Conservation (phyloP, 2,113 vertebrate genomes). For the Daphoenositta chrysoptera region DNA sequence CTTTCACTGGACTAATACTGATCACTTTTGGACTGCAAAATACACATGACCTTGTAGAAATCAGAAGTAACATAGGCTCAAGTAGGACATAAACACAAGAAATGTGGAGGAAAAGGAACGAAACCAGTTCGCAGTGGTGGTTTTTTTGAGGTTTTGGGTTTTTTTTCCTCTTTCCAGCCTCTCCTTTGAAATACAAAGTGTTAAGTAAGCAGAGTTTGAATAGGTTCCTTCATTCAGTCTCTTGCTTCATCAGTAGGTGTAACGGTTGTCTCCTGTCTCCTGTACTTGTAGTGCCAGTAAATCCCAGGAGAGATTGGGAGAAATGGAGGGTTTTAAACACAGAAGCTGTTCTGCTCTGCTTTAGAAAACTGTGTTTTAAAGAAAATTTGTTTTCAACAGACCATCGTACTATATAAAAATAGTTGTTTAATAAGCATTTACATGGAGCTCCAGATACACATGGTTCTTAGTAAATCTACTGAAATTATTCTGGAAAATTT, state of each 20-base stretch:
- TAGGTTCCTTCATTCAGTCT: background rate
- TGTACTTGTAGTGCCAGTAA: background rate
- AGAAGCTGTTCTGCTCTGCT: constrained; percentile 11
- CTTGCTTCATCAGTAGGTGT: background rate
- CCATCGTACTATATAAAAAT: constrained; percentile 15
- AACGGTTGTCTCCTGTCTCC: constrained; percentile 22
- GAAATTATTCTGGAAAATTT: background rate
- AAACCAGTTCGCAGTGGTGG: background rate
- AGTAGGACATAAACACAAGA: background rate
- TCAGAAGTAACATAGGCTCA: background rate
- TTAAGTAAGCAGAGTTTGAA: constrained; percentile 5
- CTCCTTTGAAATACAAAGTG: background rate
- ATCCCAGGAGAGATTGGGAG: background rate
- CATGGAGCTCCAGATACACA: background rate
- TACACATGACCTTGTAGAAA: background rate
- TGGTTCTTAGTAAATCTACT: background rate
- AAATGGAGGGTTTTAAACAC: background rate
- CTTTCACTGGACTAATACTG: background rate
- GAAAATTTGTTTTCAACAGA: constrained; percentile 1
- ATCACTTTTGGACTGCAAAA: background rate
- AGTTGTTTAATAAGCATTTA: constrained; percentile 1
- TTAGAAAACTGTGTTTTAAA: background rate
- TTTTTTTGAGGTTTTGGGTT: background rate
- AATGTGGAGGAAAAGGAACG: background rate
- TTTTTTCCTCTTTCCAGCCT: background rate